Conservation (phyloP, 2,797 vertebrate species). For the Fundulus diaphanus region DNA sequence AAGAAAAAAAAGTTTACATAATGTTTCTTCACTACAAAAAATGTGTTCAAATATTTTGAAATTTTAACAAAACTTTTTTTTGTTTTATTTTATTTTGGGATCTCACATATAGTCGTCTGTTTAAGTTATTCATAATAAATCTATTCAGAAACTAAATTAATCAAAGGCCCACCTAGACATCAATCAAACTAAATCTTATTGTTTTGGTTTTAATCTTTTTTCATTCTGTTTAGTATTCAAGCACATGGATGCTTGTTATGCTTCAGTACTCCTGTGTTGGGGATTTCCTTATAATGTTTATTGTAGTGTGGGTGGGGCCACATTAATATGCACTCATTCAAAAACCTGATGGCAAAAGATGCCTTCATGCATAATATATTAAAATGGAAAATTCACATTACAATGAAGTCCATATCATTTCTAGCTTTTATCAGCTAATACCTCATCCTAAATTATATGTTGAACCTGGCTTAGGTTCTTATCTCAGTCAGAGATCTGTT, state of each 20-base stretch:
- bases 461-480: neutral
- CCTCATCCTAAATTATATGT: neutral
- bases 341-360: neutral
- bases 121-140: neutral
- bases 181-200: neutral
- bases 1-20: no score
- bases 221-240: neutral
- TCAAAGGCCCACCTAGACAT: no score
- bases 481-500: neutral
- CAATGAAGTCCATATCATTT: neutral
- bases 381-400: neutral
- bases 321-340: neutral
- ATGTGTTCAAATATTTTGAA: neutral
- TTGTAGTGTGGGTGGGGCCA: neutral
- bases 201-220: neutral
- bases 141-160: neutral
- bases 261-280: neutral
- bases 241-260: neutral
- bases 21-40: no score
- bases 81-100: no score
- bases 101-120: neutral
- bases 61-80: neutral
- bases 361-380: neutral
- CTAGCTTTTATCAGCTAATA: neutral
- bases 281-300: neutral